These are phyloP conservation scores for Chymomyza caudatula DNA, from an alignment of 2,888 invertebrate species.

Conservation along the genomic window DNA sequence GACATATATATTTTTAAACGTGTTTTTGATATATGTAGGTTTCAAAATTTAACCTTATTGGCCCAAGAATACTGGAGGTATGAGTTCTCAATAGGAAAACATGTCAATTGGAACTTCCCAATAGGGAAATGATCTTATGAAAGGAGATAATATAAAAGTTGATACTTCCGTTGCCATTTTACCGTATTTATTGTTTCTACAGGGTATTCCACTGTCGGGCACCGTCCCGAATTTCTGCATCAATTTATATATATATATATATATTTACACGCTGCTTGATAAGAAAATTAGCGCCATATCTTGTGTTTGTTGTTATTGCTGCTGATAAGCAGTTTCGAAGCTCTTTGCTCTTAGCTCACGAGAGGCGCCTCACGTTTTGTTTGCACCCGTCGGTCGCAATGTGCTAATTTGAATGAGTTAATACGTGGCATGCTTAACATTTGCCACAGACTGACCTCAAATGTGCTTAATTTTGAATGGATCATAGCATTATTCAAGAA, in stretches of 20 bases:
- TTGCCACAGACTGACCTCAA: not conserved
- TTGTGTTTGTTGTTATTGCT: constrained; percentile 14
- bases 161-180: no score
- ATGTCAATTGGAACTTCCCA: no score
- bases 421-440: not conserved
- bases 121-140: no score
- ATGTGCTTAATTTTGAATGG: not conserved
- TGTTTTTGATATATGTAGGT: no score
- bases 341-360: constrained; percentile 15
- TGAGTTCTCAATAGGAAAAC: no score
- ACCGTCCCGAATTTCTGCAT: no score
- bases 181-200: no score
- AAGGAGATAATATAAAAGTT: no score
- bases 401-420: constrained; percentile 11
- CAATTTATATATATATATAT: not conserved
- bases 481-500: not conserved
- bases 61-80: no score
- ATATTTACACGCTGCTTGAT: constrained; percentile 31
- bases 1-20: no score
- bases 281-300: constrained; percentile 47
- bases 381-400: constrained; percentile 18
- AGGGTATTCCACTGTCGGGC: no score
- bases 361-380: constrained; percentile 16
- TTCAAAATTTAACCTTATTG: no score
- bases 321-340: constrained; percentile 37